Evolutionary conservation across 2,797 vertebrate species (phyloP).

Genomic region (Mormyrus hasselquistii): DNA sequence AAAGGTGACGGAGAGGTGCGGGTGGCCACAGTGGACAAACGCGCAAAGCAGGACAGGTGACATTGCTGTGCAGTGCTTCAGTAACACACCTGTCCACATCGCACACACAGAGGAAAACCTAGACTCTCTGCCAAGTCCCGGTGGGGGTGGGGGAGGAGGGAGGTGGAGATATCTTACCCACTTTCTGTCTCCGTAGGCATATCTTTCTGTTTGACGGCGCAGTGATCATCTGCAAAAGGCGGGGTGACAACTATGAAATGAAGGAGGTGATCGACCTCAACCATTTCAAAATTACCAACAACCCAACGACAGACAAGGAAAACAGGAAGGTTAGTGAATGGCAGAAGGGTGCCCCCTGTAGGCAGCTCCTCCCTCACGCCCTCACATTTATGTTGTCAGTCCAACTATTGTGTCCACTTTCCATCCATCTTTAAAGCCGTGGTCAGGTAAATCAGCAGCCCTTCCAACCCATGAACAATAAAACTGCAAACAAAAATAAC

Average conservation of each 20-base stretch:
- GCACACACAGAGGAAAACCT: not conserved
- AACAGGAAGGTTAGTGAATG: slow-evolving; percentile 74
- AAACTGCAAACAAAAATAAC: not conserved
- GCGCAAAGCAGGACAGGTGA: slow-evolving; percentile 83
- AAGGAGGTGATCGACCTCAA: slow-evolving; percentile 89
- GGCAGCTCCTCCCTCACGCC: not conserved
- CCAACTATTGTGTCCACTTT: not conserved
- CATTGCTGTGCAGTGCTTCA: slow-evolving; percentile 6
- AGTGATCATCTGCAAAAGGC: slow-evolving; percentile 83
- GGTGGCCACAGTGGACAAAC: slow-evolving; percentile 78
- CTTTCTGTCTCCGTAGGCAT: slow-evolving; percentile 62
- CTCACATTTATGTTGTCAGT: not conserved
- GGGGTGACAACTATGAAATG: slow-evolving; percentile 95
- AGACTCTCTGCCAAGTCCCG: not conserved
- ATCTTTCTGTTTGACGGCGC: slow-evolving; percentile 89
- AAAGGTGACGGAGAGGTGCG: slow-evolving; percentile 87
- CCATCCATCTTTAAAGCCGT: not conserved
- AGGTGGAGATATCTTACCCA: not conserved
- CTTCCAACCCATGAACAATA: not conserved
- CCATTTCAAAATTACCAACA: slow-evolving; percentile 85
- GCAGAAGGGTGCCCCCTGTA: not conserved
- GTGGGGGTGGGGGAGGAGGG: not conserved
- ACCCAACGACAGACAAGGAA: slow-evolving; percentile 81
- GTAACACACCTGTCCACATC: too few species aligned
- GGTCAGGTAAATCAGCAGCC: not conserved